Conservation (phyloP, 2,797 vertebrate genomes). For the Hipposideros larvatus region DNA sequence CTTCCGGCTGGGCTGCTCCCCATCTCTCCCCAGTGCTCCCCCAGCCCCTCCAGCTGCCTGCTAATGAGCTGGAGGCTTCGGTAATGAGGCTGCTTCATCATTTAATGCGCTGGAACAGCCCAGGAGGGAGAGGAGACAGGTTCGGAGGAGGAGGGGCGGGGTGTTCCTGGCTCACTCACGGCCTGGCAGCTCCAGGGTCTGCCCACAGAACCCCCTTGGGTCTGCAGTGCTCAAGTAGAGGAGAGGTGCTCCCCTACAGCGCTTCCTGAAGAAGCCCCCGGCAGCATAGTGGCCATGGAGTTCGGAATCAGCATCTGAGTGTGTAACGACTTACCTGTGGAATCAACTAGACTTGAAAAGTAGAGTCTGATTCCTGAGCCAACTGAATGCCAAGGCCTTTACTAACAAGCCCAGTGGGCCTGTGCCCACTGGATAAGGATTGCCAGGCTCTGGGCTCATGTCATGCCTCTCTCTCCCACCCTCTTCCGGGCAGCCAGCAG, state of each 20-base stretch:
- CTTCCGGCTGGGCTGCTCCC: background rate
- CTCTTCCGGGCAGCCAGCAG: background rate
- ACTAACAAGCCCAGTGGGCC: background rate
- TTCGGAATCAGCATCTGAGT: background rate
- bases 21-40: background rate
- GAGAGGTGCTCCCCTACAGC: background rate
- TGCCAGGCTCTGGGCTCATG: background rate
- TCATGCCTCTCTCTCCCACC: background rate
- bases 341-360: background rate
- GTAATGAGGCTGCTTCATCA: constrained; percentile 37
- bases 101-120: background rate
- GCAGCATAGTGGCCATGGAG: background rate
- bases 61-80: background rate
- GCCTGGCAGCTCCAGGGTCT: too few species aligned
- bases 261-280: background rate
- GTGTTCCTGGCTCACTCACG: background rate
- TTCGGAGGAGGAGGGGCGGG: rapidly evolving
- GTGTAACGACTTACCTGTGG: background rate
- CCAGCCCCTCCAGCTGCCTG: background rate
- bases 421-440: too few species aligned
- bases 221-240: background rate
- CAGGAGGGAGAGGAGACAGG: background rate
- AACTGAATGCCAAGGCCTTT: background rate
- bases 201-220: background rate
- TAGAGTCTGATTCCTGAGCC: background rate